A percentile compares a stretch with the other conserved stretches of the same genome.
Evolutionary conservation across 2,888 invertebrate genomes (phyloP).

Genomic region (Eupithecia abbreviata): DNA sequence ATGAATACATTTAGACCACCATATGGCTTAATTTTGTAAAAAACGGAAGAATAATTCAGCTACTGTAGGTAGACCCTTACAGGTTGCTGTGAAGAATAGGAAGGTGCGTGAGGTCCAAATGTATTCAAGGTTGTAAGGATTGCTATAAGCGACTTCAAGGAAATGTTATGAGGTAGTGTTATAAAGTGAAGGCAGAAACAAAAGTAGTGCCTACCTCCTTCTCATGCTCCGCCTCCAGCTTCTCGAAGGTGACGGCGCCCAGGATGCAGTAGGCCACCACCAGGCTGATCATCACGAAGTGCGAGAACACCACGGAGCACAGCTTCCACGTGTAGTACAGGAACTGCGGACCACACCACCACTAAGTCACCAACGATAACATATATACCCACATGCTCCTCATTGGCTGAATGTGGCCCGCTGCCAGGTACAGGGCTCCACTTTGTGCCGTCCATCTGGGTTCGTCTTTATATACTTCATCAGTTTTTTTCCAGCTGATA

Average conservation of each 20-base stretch:
- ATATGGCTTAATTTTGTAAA: too few species aligned
- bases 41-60: background rate
- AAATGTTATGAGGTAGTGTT: background rate
- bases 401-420: background rate
- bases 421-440: background rate
- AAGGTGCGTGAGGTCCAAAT: background rate
- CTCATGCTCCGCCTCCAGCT: constrained; percentile 90
- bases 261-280: constrained; percentile 95
- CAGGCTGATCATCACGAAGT: constrained; percentile 92
- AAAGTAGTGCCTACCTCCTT: constrained; percentile 86
- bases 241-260: constrained; percentile 93
- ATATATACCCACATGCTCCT: background rate
- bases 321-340: constrained; percentile 90
- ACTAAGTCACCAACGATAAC: background rate
- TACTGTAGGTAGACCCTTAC: background rate
- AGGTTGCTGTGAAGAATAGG: background rate
- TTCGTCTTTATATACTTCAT: background rate
- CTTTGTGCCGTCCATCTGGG: background rate
- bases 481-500: too few species aligned
- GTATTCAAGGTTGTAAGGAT: background rate
- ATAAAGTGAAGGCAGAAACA: background rate
- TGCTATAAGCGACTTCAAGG: too few species aligned
- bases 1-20: too few species aligned
- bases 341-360: constrained; percentile 64
- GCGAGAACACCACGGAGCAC: constrained; percentile 93